Evolutionary conservation across 2,113 vertebrate genomes (phyloP), one percentile per base, ranked within the genome.

Genomic region (Xenotilapia longispinis): DNA sequence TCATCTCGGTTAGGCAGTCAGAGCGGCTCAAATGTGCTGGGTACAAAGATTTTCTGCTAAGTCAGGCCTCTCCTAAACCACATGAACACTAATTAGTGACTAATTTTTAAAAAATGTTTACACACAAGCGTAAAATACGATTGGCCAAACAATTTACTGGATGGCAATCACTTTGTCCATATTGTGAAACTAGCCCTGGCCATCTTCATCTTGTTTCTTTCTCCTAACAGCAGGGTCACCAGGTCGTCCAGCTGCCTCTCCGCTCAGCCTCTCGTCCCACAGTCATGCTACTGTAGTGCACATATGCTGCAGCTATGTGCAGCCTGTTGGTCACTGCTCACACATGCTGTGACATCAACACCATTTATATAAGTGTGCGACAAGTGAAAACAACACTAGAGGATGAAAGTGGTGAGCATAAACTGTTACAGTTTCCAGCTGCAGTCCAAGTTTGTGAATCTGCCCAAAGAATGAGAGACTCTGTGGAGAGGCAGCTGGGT

Each of bases 251-350:
- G 70, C 70, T 49, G 42, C 42, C 14, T 28, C 68, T 17, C 68
- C 65, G 10, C 38, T 42, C 12, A 23, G 0, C 15, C 68, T 28
- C 9, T 31, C 9, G 5, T 47, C 40, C 23, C 19, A 14, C 36
- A 21, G 36, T 63, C 57, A 0, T 8, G 36, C 33, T 40, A 13
- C 36, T 68, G 36, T 14, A 40, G 11, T 0, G 1, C n/a, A 68
- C 36, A 42, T 23, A 42, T 23, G n/a, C 65, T 42, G 21, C n/a
- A 6, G 21, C 0, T 23, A 42, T 9, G 65, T 40, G 15, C 65
- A 15, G 7, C 36, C 36, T 14, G 36, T 23, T 42, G 36, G 65
- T 23, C 11, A 40, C n/a, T 23, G n/a, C 7, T 70, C 63, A 23
- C 36, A 40, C 38, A 23, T 9, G 17, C n/a, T 70, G 36, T 4